phyloP scores from a whole-genome alignment of 92 coral and sea anemone species.

The Actinernus sp. region DNA sequence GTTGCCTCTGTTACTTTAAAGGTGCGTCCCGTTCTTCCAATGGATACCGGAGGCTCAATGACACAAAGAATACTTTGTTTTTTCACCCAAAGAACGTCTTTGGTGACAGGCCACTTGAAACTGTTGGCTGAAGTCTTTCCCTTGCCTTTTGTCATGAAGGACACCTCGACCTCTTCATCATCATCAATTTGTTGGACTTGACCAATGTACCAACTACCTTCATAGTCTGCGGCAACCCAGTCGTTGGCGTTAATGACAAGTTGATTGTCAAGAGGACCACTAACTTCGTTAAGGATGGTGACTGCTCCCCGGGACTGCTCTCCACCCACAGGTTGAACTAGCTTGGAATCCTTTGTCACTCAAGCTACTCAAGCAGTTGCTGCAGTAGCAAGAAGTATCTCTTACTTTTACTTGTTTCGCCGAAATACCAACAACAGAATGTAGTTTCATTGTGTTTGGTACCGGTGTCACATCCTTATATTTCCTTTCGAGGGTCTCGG shows the following conservation, averaged over 20 bases:
- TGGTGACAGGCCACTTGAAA: background rate
- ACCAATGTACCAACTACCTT: conserved; percentile 29
- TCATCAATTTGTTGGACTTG: conserved; percentile 13
- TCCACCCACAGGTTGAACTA: conserved; percentile 16
- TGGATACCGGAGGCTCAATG: conserved; percentile 8
- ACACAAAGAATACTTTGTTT: conserved; percentile 5
- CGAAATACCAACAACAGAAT: conserved; percentile 24
- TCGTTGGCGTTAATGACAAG: conserved; percentile 3
- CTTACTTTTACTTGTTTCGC: conserved; percentile 14
- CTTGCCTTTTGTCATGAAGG: conserved; percentile 16
- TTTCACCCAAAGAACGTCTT: conserved; percentile 13
- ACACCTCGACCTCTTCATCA: conserved; percentile 20
- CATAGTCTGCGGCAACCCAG: conserved; percentile 1
- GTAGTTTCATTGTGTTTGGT: conserved; percentile 37
- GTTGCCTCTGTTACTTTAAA: background rate
- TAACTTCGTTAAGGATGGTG: no score
- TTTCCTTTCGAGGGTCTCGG: no score
- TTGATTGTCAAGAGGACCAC: background rate
- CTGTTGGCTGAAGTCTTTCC: conserved; percentile 10
- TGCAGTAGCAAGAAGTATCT: conserved; percentile 46
- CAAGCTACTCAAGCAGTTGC: conserved; percentile 38
- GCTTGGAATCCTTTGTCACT: conserved; percentile 3
- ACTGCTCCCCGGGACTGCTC: no score
- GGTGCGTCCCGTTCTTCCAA: conserved; percentile 12
- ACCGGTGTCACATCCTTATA: conserved; percentile 23